Evolutionary conservation across 2,888 invertebrate species (phyloP), one percentile per base, ranked within the genome.

Genomic region (Zelleria hepariella): DNA sequence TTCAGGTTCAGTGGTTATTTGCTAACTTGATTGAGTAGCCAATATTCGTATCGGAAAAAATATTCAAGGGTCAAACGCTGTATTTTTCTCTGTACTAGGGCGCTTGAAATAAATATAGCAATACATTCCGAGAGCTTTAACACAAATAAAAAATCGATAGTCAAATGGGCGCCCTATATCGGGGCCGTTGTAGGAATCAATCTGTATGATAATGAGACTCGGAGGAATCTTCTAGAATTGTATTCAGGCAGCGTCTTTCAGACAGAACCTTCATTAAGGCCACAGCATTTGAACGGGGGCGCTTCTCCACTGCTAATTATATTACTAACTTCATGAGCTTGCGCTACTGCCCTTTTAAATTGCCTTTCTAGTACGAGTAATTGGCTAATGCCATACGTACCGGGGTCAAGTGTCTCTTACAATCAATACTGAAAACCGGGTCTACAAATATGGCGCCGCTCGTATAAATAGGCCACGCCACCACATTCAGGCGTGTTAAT

Each of bases 181-280:
- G 18, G 51, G 20, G 21, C 20, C 51, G 32, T 25, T n/a, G 53
- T 53, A 20, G 18, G 15, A 51, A 74, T 78, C 82, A 84, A 84
- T 85, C 76, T 85, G 80, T 82, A 86, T 85, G 86, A 72, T 78
- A 85, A 86, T 84, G 76, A 72, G 71, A 18, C 15, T 15, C 32
- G 18, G 48, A 15, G 26, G 49, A 10, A 24, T 53, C 48, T n/a
- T 18, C 58, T 49, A 8, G 48, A 26, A 27, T 47, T 32, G 48
- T 25, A 58, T 58, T 58, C 58, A 48, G 48, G 7, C 25, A 26
- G n/a, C 49, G 58, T 58, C 48, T 24, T 8, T 7, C 47, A 27
- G 48, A 23, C 47, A 7, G 1, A 42, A 15, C 21, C 48, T 42
- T 58, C 58, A 58, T 58, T 58, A 58, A 20, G 18, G 7, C 10